Base-by-base conservation (phyloP, 2,888 invertebrate species). In the Megaustenia siamemsis region DNA sequence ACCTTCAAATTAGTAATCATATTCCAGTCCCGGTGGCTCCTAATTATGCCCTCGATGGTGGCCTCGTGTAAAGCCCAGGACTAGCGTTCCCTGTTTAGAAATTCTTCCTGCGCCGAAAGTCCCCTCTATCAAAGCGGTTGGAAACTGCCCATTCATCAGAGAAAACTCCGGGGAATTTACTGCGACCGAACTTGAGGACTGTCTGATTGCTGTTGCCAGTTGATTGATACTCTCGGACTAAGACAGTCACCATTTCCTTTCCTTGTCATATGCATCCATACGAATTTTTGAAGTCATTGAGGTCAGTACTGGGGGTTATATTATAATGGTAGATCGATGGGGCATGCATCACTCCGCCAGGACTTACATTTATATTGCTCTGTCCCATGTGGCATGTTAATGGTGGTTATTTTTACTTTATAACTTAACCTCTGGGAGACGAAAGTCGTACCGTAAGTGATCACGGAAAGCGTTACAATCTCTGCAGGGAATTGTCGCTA, bases 1-100 rank as follows among this genome's bases (percentile, higher is more conserved):
- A 71, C n/a, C 40, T 35, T 71, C 43, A 43, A 71, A 43, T 71
- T 71, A 35, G 71, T 43, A 71, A 71, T 71, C 71, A 71, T 71
- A 71, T 40, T 43, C 43, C 6, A 40, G 38, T 40, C 40, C 71
- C 71, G 15, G 40, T 8, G 5, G 71, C 35, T 71, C 71, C 21
- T 24, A 71, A 38, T 24, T 71, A 40, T 38, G 40, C 71, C 71
- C 43, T 40, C 71, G 71, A 40, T 71, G 71, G 40, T 40, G 71
- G 24, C 43, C 71, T 71, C 71, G 71, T 71, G 71, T 71, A 71
- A 38, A 10, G 71, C 40, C 32, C 40, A 15, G 40, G 71, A 40
- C 71, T 71, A 4, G 71, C 38, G 24, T 40, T 40, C 43, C 15
- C 1, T 15, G 71, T 71, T 71, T 40, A 40, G 43, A 71, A 71